Percentiles rank a stretch among this genome's conserved stretches.
phyloP scores from a whole-genome alignment of 1,140 invertebrate species.

The Euura lappo region DNA sequence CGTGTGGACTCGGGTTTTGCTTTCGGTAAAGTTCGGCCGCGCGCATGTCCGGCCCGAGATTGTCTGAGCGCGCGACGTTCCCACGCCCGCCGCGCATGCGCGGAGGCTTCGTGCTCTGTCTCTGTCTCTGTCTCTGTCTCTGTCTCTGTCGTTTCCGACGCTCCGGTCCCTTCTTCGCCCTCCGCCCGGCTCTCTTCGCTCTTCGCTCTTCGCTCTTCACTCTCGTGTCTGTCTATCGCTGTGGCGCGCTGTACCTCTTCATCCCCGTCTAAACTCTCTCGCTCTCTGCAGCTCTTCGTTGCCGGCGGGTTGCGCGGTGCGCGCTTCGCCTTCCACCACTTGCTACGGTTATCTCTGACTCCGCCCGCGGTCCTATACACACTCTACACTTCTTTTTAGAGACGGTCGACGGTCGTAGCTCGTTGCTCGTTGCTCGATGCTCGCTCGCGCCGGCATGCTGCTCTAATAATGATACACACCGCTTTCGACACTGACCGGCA shows the following conservation, averaged over 20 bases:
- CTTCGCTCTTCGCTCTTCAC: constrained; percentile 32
- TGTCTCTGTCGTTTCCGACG: constrained; percentile 16
- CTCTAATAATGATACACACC: too few species aligned
- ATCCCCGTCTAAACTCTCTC: constrained; percentile 18
- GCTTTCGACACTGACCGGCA: too few species aligned
- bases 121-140: constrained; percentile 14
- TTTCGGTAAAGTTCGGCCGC: constrained; percentile 38
- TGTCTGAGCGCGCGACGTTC: constrained; percentile 51
- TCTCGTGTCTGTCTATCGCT: constrained; percentile 29
- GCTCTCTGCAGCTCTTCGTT: constrained; percentile 26
- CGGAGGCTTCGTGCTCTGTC: constrained; percentile 35
- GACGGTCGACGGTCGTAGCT: too few species aligned
- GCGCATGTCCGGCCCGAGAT: constrained; percentile 28
- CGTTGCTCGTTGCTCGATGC: too few species aligned
- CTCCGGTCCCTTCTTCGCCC: background rate
- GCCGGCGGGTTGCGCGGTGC: too few species aligned
- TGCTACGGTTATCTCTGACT: too few species aligned
- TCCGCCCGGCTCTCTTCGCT: constrained; percentile 24
- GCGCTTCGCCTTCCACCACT: too few species aligned
- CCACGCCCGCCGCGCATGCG: constrained; percentile 55
- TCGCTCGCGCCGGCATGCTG: too few species aligned
- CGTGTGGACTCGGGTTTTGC: constrained; percentile 33
- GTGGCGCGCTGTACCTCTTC: constrained; percentile 14
- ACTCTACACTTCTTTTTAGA: too few species aligned
- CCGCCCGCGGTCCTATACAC: too few species aligned